Conservation (phyloP, 2,888 invertebrate species). For the Omphaloscelis lunosa region DNA sequence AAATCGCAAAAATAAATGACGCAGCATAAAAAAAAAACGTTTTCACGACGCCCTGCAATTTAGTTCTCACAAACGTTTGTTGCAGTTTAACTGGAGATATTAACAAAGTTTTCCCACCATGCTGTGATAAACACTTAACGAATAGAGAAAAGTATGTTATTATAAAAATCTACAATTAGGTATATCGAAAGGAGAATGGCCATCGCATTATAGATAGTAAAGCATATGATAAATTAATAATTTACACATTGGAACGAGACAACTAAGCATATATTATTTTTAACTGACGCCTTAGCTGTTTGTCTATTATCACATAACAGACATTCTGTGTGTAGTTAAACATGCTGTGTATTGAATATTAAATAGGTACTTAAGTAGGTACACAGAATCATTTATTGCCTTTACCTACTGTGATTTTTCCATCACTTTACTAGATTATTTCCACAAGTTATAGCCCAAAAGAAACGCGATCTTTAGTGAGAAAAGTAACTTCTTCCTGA, state of each 20-base stretch:
- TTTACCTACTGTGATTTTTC: background rate
- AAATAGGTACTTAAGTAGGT: conserved; percentile 38
- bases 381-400: conserved; percentile 15
- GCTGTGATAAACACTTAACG: conserved; percentile 35
- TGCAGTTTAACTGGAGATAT: conserved; percentile 31
- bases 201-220: background rate
- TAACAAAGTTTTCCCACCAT: conserved; percentile 49
- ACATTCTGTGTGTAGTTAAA: conserved; percentile 35
- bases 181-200: background rate
- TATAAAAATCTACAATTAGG: conserved; percentile 2
- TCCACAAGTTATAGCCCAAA: background rate
- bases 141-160: conserved; percentile 29
- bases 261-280: conserved; percentile 40
- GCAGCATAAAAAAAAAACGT: conserved; percentile 44
- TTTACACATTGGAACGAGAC: conserved; percentile 22
- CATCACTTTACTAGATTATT: conserved; percentile 1
- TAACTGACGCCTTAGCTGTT: conserved; percentile 38
- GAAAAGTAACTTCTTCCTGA: background rate
- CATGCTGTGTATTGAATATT: conserved; percentile 45
- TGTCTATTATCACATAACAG: conserved; percentile 44
- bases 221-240: conserved; percentile 12
- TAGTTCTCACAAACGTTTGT: conserved; percentile 22
- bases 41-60: conserved; percentile 35
- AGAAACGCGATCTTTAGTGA: background rate
- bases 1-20: conserved; percentile 20